Conservation (phyloP, 1,140 invertebrate genomes). For the Euura saliciscinereae region DNA sequence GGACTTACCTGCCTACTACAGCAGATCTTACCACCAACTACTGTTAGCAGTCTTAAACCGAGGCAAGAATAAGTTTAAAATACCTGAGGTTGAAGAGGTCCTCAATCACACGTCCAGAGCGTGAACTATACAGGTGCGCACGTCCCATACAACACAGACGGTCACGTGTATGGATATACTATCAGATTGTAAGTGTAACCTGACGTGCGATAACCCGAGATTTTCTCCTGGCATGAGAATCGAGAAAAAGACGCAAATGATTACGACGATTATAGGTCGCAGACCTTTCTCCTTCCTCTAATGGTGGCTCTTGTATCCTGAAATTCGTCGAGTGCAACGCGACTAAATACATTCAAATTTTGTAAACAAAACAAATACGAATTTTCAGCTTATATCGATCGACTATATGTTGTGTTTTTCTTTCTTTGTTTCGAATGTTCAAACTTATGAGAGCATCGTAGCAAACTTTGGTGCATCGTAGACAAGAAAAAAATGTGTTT, state of each 20-base stretch:
- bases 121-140: neutral
- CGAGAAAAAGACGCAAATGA: neutral
- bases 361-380: too few relatives aligned
- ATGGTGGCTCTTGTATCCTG: too few relatives aligned
- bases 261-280: neutral
- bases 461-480: too few relatives aligned
- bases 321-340: too few relatives aligned
- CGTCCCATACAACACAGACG: neutral
- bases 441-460: too few relatives aligned
- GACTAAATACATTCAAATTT: too few relatives aligned
- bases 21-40: neutral
- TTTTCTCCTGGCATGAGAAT: neutral
- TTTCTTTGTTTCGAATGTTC: too few relatives aligned
- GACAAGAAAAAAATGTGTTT: too few relatives aligned
- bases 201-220: neutral
- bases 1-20: conserved; percentile 4
- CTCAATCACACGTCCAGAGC: neutral
- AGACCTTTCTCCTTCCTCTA: neutral
- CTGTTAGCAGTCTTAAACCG: neutral
- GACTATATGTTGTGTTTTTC: too few relatives aligned
- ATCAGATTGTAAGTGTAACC: neutral
- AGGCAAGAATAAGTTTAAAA: neutral
- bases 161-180: neutral
- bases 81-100: neutral
- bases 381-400: too few relatives aligned